Conservation (phyloP, 2,797 vertebrate genomes). For the Tadarida brasiliensis region DNA sequence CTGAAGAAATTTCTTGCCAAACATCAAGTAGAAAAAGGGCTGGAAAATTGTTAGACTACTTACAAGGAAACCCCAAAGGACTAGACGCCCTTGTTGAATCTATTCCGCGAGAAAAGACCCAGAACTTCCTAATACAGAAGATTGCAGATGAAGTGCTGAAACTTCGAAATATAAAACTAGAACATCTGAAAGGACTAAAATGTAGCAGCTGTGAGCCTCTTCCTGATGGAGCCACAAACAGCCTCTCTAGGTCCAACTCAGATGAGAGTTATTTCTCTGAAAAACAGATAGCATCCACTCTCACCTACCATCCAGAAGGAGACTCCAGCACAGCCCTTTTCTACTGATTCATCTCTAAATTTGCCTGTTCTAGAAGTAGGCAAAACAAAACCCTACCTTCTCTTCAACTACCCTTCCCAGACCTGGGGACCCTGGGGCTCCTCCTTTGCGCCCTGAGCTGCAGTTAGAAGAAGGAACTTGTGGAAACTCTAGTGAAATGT, state of each 20-base stretch:
- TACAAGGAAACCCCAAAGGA: constrained; percentile 96
- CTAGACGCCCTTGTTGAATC: constrained; percentile 95
- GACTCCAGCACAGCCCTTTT: constrained; percentile 90
- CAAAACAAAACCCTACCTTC: constrained; percentile 82
- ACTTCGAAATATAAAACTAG: constrained; percentile 94
- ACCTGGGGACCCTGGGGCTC: constrained; percentile 96
- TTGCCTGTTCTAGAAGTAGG: constrained; percentile 88
- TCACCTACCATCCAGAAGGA: constrained; percentile 92
- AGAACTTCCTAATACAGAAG: constrained; percentile 95
- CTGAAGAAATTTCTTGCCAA: constrained; percentile 95
- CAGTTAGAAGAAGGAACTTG: constrained; percentile 87
- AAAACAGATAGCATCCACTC: constrained; percentile 88
- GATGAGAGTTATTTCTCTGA: constrained; percentile 89
- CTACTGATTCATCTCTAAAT: constrained; percentile 89
- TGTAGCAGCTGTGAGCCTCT: constrained; percentile 87
- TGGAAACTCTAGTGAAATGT: constrained; percentile 91
- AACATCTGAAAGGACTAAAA: constrained; percentile 91
- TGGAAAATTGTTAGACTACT: constrained; percentile 93
- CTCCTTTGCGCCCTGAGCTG: constrained; percentile 92
- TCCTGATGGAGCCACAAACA: constrained; percentile 85
- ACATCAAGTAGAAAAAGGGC: constrained; percentile 93
- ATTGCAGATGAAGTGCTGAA: constrained; percentile 97
- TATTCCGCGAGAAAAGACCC: constrained; percentile 93
- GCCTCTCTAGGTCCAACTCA: constrained; percentile 90
- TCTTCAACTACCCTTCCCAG: constrained; percentile 91